Conservation (phyloP, 2,888 invertebrate species). For the Hypena proboscidalis region DNA sequence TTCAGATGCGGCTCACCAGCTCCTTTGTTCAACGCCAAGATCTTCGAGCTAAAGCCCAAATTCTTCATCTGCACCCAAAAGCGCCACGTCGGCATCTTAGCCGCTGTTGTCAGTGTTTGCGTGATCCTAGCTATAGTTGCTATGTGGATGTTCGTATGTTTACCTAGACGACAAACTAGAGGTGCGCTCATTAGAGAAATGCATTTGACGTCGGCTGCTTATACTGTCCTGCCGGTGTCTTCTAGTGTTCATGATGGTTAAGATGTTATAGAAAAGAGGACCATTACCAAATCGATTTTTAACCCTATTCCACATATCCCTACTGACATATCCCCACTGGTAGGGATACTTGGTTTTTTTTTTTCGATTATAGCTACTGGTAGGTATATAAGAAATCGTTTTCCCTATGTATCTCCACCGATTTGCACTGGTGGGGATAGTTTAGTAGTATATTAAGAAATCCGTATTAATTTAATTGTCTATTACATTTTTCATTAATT, state of each 20-base stretch:
- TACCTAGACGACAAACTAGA: slow-evolving; percentile 56
- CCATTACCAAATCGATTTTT: too few relatives aligned
- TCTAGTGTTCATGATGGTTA: slow-evolving; percentile 10
- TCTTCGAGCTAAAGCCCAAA: slow-evolving; percentile 72
- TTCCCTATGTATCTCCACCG: too few relatives aligned
- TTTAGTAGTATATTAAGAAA: too few relatives aligned
- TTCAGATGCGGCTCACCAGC: slow-evolving; percentile 80
- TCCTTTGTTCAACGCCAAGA: slow-evolving; percentile 65
- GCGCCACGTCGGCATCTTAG: slow-evolving; percentile 47
- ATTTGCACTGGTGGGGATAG: too few relatives aligned
- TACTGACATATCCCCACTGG: too few relatives aligned
- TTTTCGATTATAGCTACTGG: too few relatives aligned
- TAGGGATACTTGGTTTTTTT: too few relatives aligned
- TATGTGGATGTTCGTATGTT: slow-evolving; percentile 67
- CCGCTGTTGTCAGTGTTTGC: slow-evolving; percentile 56
- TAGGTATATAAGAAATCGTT: too few relatives aligned
- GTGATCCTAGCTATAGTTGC: slow-evolving; percentile 54
- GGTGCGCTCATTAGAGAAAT: slow-evolving; percentile 48
- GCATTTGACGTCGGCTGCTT: slow-evolving; percentile 53
- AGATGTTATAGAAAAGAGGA: too few relatives aligned
- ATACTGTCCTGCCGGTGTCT: slow-evolving; percentile 59
- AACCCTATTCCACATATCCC: too few relatives aligned
- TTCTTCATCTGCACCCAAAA: slow-evolving; percentile 68
- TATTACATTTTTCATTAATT: too few relatives aligned
- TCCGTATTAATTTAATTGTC: too few relatives aligned